Evolutionary conservation across 2,113 vertebrate species (phyloP).

Genomic region (Saguinus imperator): DNA sequence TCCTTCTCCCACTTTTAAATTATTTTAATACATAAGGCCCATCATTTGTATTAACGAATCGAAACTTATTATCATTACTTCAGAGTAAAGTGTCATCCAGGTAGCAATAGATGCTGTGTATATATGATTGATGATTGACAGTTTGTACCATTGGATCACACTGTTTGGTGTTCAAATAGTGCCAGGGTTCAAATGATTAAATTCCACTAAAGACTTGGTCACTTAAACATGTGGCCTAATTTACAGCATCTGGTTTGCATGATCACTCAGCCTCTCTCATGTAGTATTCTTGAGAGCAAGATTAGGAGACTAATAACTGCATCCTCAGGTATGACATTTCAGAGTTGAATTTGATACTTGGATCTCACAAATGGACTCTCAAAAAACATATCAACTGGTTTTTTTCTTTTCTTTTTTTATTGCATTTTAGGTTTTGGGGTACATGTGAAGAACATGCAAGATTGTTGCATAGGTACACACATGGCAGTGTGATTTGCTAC

Average conservation of each 20-base stretch:
- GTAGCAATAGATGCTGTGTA: not conserved
- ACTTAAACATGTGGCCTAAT: slow-evolving; percentile 55
- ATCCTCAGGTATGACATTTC: not conserved
- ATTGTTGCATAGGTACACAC: too few relatives aligned
- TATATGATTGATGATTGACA: slow-evolving; percentile 31
- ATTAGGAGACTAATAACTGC: not conserved
- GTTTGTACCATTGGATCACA: not conserved
- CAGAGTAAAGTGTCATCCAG: slow-evolving; percentile 18
- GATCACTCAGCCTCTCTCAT: not conserved
- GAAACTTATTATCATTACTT: slow-evolving; percentile 58
- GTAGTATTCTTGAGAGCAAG: not conserved
- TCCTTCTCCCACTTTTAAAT: slow-evolving; percentile 54
- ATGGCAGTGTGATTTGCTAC: too few relatives aligned
- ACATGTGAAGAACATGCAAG: too few relatives aligned
- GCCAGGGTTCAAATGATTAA: slow-evolving; percentile 51
- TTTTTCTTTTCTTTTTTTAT: not conserved
- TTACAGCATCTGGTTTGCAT: slow-evolving; percentile 34
- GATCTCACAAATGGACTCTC: slow-evolving; percentile 49
- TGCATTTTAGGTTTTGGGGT: too few relatives aligned
- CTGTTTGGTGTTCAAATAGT: slow-evolving; percentile 20
- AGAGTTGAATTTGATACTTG: slow-evolving; percentile 9
- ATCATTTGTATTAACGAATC: slow-evolving; percentile 58
- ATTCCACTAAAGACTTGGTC: slow-evolving; percentile 6
- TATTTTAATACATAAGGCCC: slow-evolving; percentile 52
- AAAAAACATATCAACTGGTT: slow-evolving; percentile 21